These are phyloP conservation scores for Lasioglossum malachurum DNA, from an alignment of 2,888 invertebrate genomes.

Conservation along the genomic window DNA sequence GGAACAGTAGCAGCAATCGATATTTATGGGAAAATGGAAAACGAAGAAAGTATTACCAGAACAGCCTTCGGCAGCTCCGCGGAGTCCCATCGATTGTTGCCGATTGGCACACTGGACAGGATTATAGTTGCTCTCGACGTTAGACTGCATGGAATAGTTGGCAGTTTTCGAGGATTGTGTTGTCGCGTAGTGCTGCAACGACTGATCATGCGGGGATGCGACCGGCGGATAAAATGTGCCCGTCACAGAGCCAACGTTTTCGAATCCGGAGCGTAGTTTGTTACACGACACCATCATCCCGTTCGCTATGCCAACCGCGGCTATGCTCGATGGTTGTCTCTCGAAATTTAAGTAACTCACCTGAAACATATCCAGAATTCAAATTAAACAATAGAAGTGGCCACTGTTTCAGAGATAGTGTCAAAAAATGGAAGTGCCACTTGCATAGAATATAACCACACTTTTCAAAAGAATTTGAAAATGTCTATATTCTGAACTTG, in stretches of 20 bases:
- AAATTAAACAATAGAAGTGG: too few species aligned
- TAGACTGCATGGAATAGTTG: slow-evolving; percentile 80
- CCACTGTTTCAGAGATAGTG: too few species aligned
- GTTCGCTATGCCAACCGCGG: slow-evolving; percentile 93
- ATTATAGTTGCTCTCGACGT: slow-evolving; percentile 80
- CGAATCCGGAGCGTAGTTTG: slow-evolving; percentile 92
- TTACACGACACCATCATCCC: slow-evolving; percentile 95
- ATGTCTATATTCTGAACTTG: background rate
- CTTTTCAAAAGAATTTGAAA: background rate
- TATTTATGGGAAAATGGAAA: slow-evolving; percentile 3
- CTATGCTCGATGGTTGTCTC: slow-evolving; percentile 86
- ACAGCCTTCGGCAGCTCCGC: slow-evolving; percentile 82
- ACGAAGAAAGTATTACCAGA: slow-evolving; percentile 75
- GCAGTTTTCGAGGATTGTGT: slow-evolving; percentile 78
- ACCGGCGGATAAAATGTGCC: slow-evolving; percentile 96
- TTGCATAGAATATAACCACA: too few species aligned
- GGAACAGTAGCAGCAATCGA: background rate
- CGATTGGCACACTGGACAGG: slow-evolving; percentile 80
- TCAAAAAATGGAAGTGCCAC: too few species aligned
- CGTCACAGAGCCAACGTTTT: slow-evolving; percentile 93
- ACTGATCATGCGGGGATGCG: slow-evolving; percentile 92
- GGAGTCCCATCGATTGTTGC: slow-evolving; percentile 82
- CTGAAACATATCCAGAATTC: slow-evolving; percentile 65
- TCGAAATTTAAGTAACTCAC: slow-evolving; percentile 83
- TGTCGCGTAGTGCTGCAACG: slow-evolving; percentile 85